Conservation (phyloP, 2,113 vertebrate species). For the Bos javanicus region DNA sequence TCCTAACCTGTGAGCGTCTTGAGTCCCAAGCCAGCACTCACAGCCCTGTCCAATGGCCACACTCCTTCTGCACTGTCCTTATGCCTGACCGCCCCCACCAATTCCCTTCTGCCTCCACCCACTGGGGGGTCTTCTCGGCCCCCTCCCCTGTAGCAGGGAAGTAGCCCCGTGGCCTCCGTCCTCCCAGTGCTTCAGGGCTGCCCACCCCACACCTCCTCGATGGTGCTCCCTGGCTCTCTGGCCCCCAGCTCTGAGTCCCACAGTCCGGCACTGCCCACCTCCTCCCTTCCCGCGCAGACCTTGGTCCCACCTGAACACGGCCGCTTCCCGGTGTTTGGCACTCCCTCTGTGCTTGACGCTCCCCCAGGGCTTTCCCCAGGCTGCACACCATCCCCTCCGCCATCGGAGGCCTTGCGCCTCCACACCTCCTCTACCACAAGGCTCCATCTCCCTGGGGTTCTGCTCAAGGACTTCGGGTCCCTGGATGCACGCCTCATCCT, state of each 20-base stretch:
- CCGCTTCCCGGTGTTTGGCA: background rate
- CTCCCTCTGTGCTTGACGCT: background rate
- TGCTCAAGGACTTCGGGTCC: rapidly evolving
- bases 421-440: rapidly evolving
- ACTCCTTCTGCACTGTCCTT: rapidly evolving
- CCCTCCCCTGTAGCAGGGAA: background rate
- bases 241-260: background rate
- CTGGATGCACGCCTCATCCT: rapidly evolving
- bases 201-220: rapidly evolving
- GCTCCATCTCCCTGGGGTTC: background rate
- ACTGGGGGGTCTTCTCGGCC: rapidly evolving
- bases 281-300: rapidly evolving
- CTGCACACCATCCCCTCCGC: rapidly evolving
- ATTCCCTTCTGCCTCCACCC: rapidly evolving
- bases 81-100: rapidly evolving
- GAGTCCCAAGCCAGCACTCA: background rate
- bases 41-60: rapidly evolving
- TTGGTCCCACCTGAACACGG: background rate
- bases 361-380: background rate
- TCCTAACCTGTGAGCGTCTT: rapidly evolving
- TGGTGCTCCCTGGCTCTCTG: background rate
- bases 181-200: background rate
- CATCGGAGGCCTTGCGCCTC: rapidly evolving
- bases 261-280: rapidly evolving
- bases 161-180: rapidly evolving